Conservation (phyloP, 2,797 vertebrate species). For the Mustela erminea region DNA sequence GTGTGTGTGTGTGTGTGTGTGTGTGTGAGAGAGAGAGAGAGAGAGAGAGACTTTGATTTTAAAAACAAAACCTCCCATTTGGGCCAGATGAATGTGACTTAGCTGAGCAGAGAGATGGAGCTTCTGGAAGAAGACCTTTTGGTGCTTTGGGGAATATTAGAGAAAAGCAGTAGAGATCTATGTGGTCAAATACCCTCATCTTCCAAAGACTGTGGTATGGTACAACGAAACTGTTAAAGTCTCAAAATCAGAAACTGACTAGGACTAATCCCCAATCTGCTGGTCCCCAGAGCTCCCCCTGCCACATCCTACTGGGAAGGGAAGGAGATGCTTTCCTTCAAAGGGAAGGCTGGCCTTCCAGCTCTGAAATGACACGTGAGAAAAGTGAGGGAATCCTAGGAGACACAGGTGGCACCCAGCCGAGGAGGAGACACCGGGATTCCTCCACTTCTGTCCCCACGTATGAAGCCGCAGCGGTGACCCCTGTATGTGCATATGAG, state of each 20-base stretch:
- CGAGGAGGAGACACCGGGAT: neutral
- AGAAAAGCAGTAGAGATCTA: neutral
- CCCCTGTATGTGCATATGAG: no score
- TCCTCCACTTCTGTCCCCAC: neutral
- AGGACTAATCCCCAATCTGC: neutral
- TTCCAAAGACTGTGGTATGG: neutral
- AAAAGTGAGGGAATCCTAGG: neutral
- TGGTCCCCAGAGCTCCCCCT: neutral
- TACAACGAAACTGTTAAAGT: neutral
- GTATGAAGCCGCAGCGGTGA: neutral
- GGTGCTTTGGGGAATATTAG: neutral
- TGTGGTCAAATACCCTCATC: neutral
- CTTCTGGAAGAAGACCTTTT: neutral
- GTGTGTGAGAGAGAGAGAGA: no score
- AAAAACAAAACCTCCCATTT: constrained; percentile 11
- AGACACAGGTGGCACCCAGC: neutral
- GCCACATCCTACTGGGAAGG: neutral
- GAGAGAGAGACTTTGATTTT: neutral
- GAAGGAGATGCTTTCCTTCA: neutral
- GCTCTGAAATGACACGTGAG: neutral
- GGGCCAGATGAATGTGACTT: neutral
- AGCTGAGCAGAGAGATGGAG: neutral
- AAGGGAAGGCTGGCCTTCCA: neutral
- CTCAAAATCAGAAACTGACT: neutral
- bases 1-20: neutral